These are phyloP conservation scores for Centropus bengalensis DNA, from an alignment of 2,113 vertebrate species.

Conservation along the genomic window DNA sequence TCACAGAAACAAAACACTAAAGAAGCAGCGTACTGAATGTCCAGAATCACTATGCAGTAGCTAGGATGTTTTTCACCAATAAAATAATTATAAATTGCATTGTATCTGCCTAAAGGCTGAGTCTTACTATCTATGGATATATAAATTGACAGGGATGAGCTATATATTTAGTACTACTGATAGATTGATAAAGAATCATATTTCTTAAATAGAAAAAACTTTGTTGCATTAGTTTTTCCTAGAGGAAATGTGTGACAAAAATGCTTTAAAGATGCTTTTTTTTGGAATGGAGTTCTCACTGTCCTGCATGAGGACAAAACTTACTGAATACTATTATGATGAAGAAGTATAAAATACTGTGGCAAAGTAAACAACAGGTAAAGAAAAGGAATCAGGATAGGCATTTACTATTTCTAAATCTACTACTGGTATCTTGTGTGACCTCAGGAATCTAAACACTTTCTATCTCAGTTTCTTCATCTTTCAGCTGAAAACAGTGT, in stretches of 20 bases:
- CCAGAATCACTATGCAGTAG: background rate
- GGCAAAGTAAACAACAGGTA: background rate
- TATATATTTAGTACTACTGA: background rate
- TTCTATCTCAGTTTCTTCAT: background rate
- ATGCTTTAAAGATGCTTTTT: background rate
- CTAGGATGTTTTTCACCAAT: background rate
- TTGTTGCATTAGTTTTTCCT: background rate
- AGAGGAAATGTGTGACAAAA: background rate
- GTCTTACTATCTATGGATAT: background rate
- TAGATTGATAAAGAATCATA: background rate
- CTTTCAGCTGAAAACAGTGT: background rate
- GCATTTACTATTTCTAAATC: background rate
- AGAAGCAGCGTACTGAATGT: background rate
- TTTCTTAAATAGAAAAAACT: background rate
- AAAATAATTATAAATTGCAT: constrained; percentile 7
- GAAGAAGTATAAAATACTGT: background rate
- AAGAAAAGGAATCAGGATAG: background rate
- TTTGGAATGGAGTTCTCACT: background rate
- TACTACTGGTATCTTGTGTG: background rate
- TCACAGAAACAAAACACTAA: background rate
- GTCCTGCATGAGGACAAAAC: background rate
- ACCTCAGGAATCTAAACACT: background rate
- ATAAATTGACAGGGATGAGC: background rate
- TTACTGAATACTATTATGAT: background rate
- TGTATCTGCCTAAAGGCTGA: background rate